Evolutionary conservation across 2,113 vertebrate species (phyloP), one percentile per base, ranked within the genome.

Genomic region (Okapia johnstoni): DNA sequence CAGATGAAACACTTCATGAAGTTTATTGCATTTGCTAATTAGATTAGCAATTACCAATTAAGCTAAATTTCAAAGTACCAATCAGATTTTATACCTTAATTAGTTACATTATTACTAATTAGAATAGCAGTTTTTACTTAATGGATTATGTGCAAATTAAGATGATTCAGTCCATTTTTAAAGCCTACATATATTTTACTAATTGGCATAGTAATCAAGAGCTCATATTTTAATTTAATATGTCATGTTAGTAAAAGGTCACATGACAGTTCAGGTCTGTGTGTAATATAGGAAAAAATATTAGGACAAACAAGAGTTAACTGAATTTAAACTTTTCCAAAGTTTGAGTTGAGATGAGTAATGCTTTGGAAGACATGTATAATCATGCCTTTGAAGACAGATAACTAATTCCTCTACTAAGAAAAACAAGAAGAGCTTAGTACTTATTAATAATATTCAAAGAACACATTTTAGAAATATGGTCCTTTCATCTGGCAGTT

Each of bases 61-160:
- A 92, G 89, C 98, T 98, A 97, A 98, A 98, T 98, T 98, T 98
- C 95, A 97, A 97, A 97, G 97, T 98, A 98, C 97, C 96, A 98
- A 98, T 98, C 95, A 98, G 97, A 98, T 98, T 98, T 98, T 98
- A 98, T 98, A 98, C 98, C 95, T 97, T 98, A 98, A 98, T 99
- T 98, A 98, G 92, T 97, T 98, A 98, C 93, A 98, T 98, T 98
- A 98, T 98, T 96, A 93, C 96, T 98, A 97, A 98, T 98, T 98
- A 98, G 85, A 98, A 98, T 97, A 98, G 88, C 96, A 97, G 79
- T 88, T 98, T 99, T 98, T 98, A 97, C 97, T 98, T 98, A 98
- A 98, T 98, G 97, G 96, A 97, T 98, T 98, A 97, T 85, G 85
- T 98, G 96, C 97, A 98, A 98, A 98, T 98, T 98, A 98, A 98